These are phyloP conservation scores for Malurus alboscapulatus DNA, from an alignment of 2,113 vertebrate genomes.

Conservation along the genomic window DNA sequence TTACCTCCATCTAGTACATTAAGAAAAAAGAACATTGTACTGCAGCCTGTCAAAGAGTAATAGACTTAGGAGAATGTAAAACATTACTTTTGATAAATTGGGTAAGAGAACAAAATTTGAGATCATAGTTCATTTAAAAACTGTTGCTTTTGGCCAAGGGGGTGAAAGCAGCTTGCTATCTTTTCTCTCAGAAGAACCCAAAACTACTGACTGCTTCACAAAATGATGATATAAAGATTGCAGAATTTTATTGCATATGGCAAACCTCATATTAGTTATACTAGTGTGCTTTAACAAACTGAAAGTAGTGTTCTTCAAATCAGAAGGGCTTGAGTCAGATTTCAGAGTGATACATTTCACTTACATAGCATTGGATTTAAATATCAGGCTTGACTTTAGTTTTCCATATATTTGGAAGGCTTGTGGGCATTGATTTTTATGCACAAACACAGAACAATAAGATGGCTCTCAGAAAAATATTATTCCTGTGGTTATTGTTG, in stretches of 20 bases:
- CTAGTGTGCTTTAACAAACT: background rate
- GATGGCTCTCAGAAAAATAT: background rate
- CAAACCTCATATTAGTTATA: background rate
- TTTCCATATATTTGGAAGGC: conserved; percentile 29
- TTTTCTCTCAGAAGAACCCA: background rate
- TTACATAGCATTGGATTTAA: conserved; percentile 42
- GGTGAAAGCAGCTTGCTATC: background rate
- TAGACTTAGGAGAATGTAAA: background rate
- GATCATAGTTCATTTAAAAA: background rate
- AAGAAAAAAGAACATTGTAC: background rate
- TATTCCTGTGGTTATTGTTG: conserved; percentile 6
- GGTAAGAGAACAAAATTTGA: background rate
- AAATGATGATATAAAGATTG: background rate
- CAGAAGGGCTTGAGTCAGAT: conserved; percentile 32
- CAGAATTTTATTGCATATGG: background rate
- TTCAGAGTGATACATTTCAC: conserved; percentile 29
- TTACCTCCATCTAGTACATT: background rate
- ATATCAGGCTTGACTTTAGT: conserved; percentile 54
- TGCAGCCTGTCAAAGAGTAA: background rate
- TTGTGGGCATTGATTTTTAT: conserved; percentile 25
- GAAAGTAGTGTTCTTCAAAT: conserved; percentile 37
- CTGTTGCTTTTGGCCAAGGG: background rate
- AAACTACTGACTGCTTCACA: background rate
- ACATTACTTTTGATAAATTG: background rate
- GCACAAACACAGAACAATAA: conserved; percentile 26